These are phyloP conservation scores for Zeus faber DNA, from an alignment of 2,113 vertebrate genomes.

Conservation along the genomic window DNA sequence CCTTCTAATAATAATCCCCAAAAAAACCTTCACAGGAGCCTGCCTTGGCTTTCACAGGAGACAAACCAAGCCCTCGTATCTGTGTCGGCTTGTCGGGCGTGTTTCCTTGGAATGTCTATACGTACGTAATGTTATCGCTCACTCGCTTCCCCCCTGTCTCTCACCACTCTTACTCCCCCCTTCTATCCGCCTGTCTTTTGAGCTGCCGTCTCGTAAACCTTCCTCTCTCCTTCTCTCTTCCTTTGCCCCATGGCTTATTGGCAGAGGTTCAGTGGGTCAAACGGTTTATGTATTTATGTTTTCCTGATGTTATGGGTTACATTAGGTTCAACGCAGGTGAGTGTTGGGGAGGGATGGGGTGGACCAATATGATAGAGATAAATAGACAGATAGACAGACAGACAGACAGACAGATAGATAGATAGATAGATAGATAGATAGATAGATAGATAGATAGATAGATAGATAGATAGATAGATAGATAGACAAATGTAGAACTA, in stretches of 20 bases:
- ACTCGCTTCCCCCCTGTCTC: background rate
- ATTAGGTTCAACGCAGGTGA: conserved; percentile 32
- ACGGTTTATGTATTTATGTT: conserved; percentile 22
- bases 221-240: too few species aligned
- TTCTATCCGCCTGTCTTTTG: too few species aligned
- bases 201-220: too few species aligned
- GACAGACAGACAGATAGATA: background rate
- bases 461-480: conserved; percentile 1
- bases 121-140: conserved; percentile 9
- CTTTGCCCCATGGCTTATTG: conserved; percentile 34
- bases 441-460: background rate
- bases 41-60: background rate
- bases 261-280: conserved; percentile 15
- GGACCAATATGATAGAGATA: background rate
- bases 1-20: too few species aligned
- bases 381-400: background rate
- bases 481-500: conserved; percentile 4
- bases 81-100: conserved; percentile 47
- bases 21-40: background rate
- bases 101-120: conserved; percentile 43
- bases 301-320: conserved; percentile 15
- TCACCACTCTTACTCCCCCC: too few species aligned
- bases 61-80: background rate
- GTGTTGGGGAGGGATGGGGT: background rate
- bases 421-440: background rate